These are phyloP conservation scores for Grallaria varia DNA, from an alignment of 2,113 vertebrate genomes.

Conservation along the genomic window DNA sequence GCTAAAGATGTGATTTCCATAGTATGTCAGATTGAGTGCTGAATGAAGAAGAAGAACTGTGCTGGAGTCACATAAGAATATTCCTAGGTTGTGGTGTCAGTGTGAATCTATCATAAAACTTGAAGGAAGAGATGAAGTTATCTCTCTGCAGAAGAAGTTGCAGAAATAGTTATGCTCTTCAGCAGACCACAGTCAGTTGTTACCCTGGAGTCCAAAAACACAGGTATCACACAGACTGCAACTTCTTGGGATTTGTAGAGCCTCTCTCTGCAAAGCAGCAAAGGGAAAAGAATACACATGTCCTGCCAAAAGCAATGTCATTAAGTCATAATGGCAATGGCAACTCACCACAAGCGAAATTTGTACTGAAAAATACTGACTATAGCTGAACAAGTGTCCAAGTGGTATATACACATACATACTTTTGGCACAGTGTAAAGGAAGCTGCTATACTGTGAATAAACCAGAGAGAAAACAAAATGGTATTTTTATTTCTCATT, in stretches of 20 bases:
- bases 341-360: neutral
- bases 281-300: neutral
- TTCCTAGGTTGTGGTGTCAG: neutral
- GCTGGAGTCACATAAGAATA: neutral
- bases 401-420: neutral
- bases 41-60: neutral
- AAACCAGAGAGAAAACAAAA: neutral
- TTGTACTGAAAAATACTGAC: neutral
- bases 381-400: neutral
- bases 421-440: neutral
- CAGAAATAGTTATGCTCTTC: neutral
- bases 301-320: neutral
- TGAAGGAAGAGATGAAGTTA: neutral
- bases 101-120: neutral
- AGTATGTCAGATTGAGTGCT: neutral
- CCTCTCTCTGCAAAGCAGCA: neutral
- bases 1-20: neutral
- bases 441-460: neutral
- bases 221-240: neutral
- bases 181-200: neutral
- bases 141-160: neutral
- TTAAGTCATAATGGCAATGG: neutral
- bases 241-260: neutral
- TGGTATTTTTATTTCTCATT: neutral
- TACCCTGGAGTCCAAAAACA: fast-evolving